Base-by-base conservation (phyloP, 2,113 vertebrate species). In the Narcine bancroftii region DNA sequence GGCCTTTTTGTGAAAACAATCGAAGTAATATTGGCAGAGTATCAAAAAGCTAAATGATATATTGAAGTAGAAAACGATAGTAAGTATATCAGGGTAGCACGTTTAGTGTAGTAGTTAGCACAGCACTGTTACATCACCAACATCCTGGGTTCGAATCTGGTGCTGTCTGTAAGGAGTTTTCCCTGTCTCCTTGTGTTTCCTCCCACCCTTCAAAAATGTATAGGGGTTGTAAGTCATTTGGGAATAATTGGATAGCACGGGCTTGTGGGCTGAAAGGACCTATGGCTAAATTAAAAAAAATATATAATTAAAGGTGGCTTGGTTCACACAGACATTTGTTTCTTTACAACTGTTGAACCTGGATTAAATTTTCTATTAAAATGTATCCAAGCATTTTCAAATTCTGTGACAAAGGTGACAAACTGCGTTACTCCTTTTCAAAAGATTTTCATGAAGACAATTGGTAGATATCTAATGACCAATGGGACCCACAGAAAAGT, bases 321-420 rank as follows among this genome's bases (percentile, higher is more conserved):
- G 17, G 26, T 11, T n/a, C n/a, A n/a, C n/a, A n/a, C n/a, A n/a
- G n/a, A n/a, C n/a, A n/a, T n/a, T n/a, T n/a, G n/a, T 56, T 33
- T 56, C 33, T 85, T 56, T 85, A 85, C 29, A 85, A 85, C 33
- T 85, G 15, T 13, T n/a, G 33, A 36, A 60, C 33, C 13, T 21
- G 50, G 7, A 21, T 60, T 50, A 87, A 45, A 83, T 87, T n/a
- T 87, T 9, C 36, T 56, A 60, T 36, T n/a, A 63, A 87, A 63
- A 29, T 87, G 53, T n/a, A 60, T 87, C 53, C 60, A 36, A 3
- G 50, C 45, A 17, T 53, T 47, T 83, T 53, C 7, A n/a, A 15
- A 87, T 60, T 85, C 21, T 26, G 76, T 87, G 81, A 56, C 17
- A 56, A 85, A 85, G 56, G 29, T 85, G 81, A 87, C 81, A 87